phyloP scores from a whole-genome alignment of 2,113 vertebrate species.

The Dolichallabes microphthalmus region DNA sequence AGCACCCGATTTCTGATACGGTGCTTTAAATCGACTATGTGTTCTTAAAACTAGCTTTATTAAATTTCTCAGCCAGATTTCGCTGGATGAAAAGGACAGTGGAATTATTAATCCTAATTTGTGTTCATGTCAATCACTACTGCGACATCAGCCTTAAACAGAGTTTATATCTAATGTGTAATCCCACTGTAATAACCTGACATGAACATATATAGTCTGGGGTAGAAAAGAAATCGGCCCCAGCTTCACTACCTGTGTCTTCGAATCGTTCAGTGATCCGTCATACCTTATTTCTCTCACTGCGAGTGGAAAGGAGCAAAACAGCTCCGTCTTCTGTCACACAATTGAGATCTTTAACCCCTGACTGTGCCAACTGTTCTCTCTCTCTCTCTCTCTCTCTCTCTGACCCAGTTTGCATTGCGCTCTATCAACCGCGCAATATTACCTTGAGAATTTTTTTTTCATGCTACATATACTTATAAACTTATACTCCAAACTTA shows the following conservation, averaged over 20 bases:
- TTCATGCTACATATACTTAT: no score
- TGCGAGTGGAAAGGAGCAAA: not conserved
- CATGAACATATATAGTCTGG: not conserved
- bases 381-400: not conserved
- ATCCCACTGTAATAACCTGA: not conserved
- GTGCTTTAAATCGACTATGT: not conserved
- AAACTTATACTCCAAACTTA: no score
- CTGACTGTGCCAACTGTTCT: not conserved
- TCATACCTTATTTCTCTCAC: no score
- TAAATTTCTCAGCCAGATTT: not conserved
- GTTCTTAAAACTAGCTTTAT: not conserved
- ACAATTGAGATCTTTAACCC: no score
- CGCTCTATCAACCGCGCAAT: conserved; percentile 38
- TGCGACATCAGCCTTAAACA: not conserved
- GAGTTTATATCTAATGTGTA: not conserved
- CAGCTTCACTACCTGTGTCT: not conserved
- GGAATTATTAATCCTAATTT: not conserved
- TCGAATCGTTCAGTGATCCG: no score
- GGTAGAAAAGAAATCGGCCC: not conserved
- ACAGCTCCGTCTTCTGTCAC: not conserved
- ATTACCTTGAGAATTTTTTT: conserved; percentile 12
- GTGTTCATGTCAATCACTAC: not conserved
- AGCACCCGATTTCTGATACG: no score
- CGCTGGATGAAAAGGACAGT: no score
- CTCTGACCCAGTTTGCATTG: conserved; percentile 33